Conservation (phyloP, 2,888 invertebrate species). For the Leucophora obtusa region DNA sequence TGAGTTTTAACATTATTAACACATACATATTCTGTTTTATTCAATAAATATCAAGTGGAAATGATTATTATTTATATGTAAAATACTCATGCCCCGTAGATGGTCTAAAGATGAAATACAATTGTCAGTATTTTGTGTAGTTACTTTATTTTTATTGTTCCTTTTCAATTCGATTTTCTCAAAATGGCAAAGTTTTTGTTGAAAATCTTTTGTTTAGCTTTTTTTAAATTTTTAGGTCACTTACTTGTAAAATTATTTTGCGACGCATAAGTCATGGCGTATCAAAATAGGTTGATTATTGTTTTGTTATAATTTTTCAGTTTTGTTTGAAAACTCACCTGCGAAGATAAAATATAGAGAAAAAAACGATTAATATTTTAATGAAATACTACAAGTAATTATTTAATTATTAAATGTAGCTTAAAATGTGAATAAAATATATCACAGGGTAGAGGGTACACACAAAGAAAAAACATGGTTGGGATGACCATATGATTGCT, state of each 20-base stretch:
- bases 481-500: no score
- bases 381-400: no score
- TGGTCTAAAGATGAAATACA: background rate
- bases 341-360: conserved; percentile 33
- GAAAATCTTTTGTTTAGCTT: background rate
- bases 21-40: no score
- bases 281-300: conserved; percentile 11
- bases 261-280: background rate
- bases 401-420: no score
- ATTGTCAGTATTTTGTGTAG: background rate
- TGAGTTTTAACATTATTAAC: no score
- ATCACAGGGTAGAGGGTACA: no score
- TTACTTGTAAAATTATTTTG: conserved; percentile 30
- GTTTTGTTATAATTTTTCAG: background rate
- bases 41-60: no score
- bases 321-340: conserved; percentile 40
- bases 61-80: no score
- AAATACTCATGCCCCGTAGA: no score
- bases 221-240: conserved; percentile 39
- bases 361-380: background rate
- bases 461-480: no score
- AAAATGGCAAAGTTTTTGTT: background rate
- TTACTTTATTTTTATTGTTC: background rate
- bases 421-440: no score
- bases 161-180: conserved; percentile 6